phyloP scores from a whole-genome alignment of 2,888 invertebrate species.

The Argyra leucocephala region DNA sequence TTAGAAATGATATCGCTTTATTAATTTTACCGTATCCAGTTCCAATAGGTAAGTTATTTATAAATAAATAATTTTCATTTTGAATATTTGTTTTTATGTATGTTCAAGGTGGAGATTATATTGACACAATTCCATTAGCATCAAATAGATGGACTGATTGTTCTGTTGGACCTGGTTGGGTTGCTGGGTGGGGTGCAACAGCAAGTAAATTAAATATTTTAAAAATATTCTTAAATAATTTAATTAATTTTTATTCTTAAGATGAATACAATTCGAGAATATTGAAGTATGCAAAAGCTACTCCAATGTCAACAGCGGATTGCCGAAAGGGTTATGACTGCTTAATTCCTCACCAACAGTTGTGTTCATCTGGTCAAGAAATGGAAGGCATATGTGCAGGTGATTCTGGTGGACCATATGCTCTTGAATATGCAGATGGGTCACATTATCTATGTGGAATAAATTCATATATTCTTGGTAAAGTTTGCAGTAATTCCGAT shows the following conservation, averaged over 20 bases:
- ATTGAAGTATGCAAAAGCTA: too few species aligned
- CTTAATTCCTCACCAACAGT: not conserved
- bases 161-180: not conserved
- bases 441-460: too few species aligned
- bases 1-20: too few species aligned
- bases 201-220: not conserved
- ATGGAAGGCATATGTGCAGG: not conserved
- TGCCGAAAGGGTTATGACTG: not conserved
- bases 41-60: not conserved
- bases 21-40: not conserved
- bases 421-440: too few species aligned
- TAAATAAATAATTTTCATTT: not conserved
- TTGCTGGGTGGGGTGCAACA: not conserved
- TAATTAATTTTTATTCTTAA: not conserved
- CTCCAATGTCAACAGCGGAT: too few species aligned
- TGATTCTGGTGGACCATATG: conserved; percentile 7
- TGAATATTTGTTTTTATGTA: too few species aligned
- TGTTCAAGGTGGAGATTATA: too few species aligned
- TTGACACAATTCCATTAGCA: not conserved
- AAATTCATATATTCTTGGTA: too few species aligned
- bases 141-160: not conserved
- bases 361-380: not conserved
- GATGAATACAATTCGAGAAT: not conserved
- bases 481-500: not conserved
- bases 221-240: not conserved